Evolutionary conservation across 1,140 invertebrate genomes (phyloP).

Genomic region (Sarcophaga peregrina): DNA sequence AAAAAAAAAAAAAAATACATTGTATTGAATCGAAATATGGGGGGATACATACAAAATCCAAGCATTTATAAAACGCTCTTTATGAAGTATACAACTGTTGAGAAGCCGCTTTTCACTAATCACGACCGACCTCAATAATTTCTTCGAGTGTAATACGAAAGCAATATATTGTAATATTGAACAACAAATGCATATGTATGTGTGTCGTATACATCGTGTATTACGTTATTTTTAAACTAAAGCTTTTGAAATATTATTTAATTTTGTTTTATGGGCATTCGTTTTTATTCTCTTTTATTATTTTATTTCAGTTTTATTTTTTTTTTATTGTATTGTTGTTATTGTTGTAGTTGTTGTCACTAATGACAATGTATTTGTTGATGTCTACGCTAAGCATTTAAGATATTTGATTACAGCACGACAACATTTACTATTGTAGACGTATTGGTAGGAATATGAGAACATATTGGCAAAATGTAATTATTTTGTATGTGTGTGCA

Average conservation of each 20-base stretch:
- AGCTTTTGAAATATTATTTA: conserved; percentile 23
- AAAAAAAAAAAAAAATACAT: too few species aligned
- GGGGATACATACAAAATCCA: too few species aligned
- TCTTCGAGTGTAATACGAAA: neutral
- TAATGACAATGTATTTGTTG: neutral
- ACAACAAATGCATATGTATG: neutral
- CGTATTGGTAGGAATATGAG: neutral
- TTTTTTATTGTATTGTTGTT: neutral
- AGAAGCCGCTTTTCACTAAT: neutral
- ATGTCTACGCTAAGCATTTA: neutral
- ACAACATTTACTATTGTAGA: neutral
- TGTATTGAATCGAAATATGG: too few species aligned
- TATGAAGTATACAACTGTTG: too few species aligned
- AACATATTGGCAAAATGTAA: neutral
- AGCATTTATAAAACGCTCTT: too few species aligned
- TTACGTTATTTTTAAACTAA: conserved; percentile 16
- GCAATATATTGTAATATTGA: too few species aligned
- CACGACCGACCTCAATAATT: neutral
- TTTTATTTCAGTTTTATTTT: too few species aligned
- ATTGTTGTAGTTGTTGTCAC: neutral
- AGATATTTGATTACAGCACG: conserved; percentile 11
- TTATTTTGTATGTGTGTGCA: neutral
- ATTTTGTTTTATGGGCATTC: neutral
- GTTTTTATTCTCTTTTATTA: too few species aligned
- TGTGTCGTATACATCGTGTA: neutral